Conservation (phyloP, 2,888 invertebrate genomes). For the Rhamnusium bicolor region DNA sequence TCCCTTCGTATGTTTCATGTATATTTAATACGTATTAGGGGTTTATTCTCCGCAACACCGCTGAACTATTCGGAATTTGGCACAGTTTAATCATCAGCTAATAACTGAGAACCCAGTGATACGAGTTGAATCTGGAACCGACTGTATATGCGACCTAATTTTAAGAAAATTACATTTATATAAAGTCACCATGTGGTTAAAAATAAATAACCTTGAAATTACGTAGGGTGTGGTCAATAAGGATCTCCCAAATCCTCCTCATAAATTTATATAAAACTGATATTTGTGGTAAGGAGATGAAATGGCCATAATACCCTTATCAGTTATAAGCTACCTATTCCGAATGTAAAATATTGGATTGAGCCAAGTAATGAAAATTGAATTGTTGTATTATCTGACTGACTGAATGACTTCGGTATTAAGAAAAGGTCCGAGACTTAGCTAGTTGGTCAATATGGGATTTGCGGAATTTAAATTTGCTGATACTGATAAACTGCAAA, state of each 20-base stretch:
- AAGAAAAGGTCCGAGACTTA: constrained; percentile 62
- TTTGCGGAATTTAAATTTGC: constrained; percentile 69
- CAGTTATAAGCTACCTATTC: constrained; percentile 44
- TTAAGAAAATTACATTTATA: too few species aligned
- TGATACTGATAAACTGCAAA: constrained; percentile 68
- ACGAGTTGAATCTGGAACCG: too few species aligned
- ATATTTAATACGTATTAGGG: too few species aligned
- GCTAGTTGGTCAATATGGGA: constrained; percentile 67
- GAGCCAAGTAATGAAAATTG: constrained; percentile 61
- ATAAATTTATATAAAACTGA: constrained; percentile 34
- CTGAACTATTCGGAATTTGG: too few species aligned
- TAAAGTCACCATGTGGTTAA: neutral
- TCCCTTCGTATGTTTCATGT: too few species aligned
- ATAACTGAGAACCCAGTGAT: too few species aligned
- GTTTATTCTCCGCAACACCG: too few species aligned
- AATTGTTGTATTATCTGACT: constrained; percentile 61
- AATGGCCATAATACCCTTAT: constrained; percentile 40
- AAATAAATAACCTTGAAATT: neutral
- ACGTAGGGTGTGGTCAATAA: neutral
- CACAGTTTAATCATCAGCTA: too few species aligned
- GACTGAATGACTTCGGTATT: constrained; percentile 61
- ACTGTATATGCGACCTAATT: too few species aligned
- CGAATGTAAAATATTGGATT: constrained; percentile 57
- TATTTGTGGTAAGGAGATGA: constrained; percentile 32
- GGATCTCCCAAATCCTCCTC: neutral